Percentiles rank a stretch among this genome's conserved stretches.
Conservation (phyloP, 2,113 vertebrate species). For the Piaya cayana region DNA sequence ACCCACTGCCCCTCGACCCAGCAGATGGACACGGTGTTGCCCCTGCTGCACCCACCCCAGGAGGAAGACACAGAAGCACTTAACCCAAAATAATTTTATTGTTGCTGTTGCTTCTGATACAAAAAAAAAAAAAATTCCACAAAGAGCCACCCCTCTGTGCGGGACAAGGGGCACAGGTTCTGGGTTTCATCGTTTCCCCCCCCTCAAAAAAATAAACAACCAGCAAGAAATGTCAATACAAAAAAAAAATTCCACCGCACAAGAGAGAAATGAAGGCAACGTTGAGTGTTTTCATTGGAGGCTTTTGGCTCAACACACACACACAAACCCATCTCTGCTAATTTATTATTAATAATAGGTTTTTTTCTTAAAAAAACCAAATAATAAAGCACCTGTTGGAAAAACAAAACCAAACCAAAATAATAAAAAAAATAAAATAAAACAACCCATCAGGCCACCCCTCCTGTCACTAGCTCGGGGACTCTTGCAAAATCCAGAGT, state of each 20-base stretch:
- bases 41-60: accelerated
- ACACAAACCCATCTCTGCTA: slow-evolving; percentile 41
- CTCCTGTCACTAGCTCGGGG: slow-evolving; percentile 29
- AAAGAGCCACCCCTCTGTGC: neutral
- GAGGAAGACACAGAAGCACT: slow-evolving; percentile 29
- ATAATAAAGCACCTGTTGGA: slow-evolving; percentile 31
- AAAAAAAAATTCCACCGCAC: neutral
- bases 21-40: neutral
- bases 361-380: neutral
- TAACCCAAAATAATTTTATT: slow-evolving; percentile 96
- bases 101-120: slow-evolving; percentile 80
- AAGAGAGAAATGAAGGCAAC: slow-evolving; percentile 45
- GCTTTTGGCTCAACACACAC: slow-evolving; percentile 53
- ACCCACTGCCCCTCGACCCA: accelerated
- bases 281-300: slow-evolving; percentile 8
- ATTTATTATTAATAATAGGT: slow-evolving; percentile 21
- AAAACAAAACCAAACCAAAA: neutral
- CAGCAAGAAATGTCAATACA: slow-evolving; percentile 41
- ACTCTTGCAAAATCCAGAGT: slow-evolving; percentile 50
- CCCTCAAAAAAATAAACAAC: neutral
- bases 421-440: neutral
- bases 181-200: slow-evolving; percentile 7
- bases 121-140: slow-evolving; percentile 70
- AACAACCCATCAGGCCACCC: neutral
- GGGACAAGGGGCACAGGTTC: neutral